Base-by-base conservation (phyloP, 2,888 invertebrate genomes). In the Drosophila trichaetosa region DNA sequence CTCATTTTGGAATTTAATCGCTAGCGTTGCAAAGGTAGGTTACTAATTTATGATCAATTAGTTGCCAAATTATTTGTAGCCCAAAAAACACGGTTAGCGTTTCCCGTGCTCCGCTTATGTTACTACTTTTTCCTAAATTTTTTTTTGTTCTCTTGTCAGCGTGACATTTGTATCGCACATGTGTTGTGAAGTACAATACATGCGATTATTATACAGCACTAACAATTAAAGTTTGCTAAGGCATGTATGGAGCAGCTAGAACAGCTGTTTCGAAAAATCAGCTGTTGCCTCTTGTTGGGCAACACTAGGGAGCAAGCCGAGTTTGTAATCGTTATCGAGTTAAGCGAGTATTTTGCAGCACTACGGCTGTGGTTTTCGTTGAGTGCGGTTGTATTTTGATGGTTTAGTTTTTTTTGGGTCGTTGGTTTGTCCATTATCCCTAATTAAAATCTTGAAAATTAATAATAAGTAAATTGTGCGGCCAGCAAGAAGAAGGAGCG, bases 1-100 rank as follows among this genome's bases (percentile, higher is more conserved):
- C 91, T 91, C 93, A 93, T 93, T 83, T 72, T 91, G 63, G 71
- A 80, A 82, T 87, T 87, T 86, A 51, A 59, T 63, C 49, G 64
- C 68, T 57, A 73, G 61, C 56, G 40, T 76, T 68, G 73, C 70
- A 70, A 72, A 75, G 63, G 51, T 69, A 68, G 51, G 56, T 62
- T 73, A 72, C 65, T 59, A 73, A 79, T 73, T 79, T 79, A 68
- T 54, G 66, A 57, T 52, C 66, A 79, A 77, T 77, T 56, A 74
- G 62, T 66, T 80, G 71, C 70, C 77, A 80, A 79, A 70, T 73
- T 52, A 54, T 58, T 68, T 72, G 40, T 71, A 74, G 70, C 67
- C 61, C 54, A 69, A 75, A 75, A 83, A 46, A 83, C 68, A 80
- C 64, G 60, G 59, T 70, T 69, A 68, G 56, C 63, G 73, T 67